These are phyloP conservation scores for Mesoclemmys tuberculata DNA, from an alignment of 2,113 vertebrate genomes.

Conservation along the genomic window DNA sequence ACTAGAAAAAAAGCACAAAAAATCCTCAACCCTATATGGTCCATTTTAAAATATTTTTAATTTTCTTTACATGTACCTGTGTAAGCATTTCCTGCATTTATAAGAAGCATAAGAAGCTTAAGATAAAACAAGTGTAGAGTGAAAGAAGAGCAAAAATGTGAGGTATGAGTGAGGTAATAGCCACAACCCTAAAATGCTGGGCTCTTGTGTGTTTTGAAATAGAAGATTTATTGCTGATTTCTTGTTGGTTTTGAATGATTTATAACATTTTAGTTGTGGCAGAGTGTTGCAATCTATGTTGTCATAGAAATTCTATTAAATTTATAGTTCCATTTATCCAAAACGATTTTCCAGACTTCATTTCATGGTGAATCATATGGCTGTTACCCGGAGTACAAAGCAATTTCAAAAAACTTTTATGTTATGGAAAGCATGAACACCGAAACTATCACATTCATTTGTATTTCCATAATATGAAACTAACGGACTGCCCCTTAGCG, in stretches of 20 bases:
- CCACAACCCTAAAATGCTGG: slow-evolving; percentile 66
- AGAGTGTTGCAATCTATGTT: slow-evolving; percentile 82
- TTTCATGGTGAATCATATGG: slow-evolving; percentile 89
- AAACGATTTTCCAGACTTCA: slow-evolving; percentile 89
- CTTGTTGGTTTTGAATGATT: slow-evolving; percentile 84
- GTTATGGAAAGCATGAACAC: slow-evolving; percentile 79
- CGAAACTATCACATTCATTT: slow-evolving; percentile 75
- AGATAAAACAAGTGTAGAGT: slow-evolving; percentile 9
- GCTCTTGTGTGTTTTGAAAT: slow-evolving; percentile 72
- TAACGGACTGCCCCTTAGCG: slow-evolving; percentile 41
- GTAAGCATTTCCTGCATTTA: slow-evolving; percentile 40
- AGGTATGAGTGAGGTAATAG: slow-evolving; percentile 64
- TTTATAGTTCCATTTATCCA: slow-evolving; percentile 89
- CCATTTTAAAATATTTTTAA: background rate
- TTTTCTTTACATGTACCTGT: slow-evolving; percentile 32
- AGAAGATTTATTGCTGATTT: slow-evolving; percentile 79
- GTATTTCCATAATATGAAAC: slow-evolving; percentile 75
- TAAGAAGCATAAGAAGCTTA: slow-evolving; percentile 25
- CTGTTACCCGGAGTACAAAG: slow-evolving; percentile 83
- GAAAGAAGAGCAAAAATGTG: slow-evolving; percentile 49
- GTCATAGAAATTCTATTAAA: slow-evolving; percentile 90
- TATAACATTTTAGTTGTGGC: slow-evolving; percentile 84
- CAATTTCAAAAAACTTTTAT: slow-evolving; percentile 81
- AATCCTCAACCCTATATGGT: background rate
- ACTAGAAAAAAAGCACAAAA: background rate